These are phyloP conservation scores for Petromus typicus DNA, from an alignment of 2,113 vertebrate species.

Conservation along the genomic window DNA sequence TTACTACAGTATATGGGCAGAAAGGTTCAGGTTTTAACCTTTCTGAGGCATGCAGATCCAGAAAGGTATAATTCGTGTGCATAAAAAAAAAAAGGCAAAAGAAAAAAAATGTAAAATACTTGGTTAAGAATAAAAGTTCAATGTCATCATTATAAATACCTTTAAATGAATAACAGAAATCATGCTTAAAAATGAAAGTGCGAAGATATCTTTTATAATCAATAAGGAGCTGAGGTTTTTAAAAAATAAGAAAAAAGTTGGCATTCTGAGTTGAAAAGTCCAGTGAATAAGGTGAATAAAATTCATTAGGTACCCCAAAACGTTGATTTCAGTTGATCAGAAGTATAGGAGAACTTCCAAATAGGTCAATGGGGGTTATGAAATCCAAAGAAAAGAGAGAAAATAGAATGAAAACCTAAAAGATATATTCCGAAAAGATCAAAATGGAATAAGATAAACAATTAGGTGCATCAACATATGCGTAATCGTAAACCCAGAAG, in stretches of 20 bases:
- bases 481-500: neutral
- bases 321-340: neutral
- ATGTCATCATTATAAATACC: neutral
- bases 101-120: too few relatives aligned
- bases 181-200: neutral
- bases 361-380: neutral
- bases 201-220: neutral
- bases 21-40: neutral
- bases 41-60: neutral
- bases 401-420: neutral
- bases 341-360: neutral
- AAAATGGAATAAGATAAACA: neutral
- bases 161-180: neutral
- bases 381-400: neutral
- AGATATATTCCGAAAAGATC: neutral
- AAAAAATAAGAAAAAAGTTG: neutral
- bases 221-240: neutral
- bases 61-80: neutral
- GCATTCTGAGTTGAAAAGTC: neutral
- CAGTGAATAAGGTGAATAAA: neutral
- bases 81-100: neutral
- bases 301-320: neutral
- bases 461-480: neutral
- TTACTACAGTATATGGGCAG: neutral
- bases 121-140: neutral